Evolutionary conservation across 2,797 vertebrate species (phyloP).

Genomic region (Tapera naevia): DNA sequence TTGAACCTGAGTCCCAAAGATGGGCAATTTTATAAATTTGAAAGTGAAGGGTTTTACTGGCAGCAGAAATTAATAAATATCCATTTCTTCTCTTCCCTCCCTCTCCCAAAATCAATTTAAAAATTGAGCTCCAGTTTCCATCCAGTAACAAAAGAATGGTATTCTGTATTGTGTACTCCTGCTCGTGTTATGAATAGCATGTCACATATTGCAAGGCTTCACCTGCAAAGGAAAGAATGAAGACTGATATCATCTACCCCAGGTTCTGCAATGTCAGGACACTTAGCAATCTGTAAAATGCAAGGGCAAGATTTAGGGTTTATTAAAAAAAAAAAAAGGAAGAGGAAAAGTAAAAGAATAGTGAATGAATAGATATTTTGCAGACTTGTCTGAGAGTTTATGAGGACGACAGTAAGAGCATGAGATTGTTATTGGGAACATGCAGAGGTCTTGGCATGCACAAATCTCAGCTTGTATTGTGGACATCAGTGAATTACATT

Average conservation of each 20-base stretch:
- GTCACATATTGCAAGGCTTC: conserved; percentile 49
- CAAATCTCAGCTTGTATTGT: not conserved
- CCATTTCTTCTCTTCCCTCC: not conserved
- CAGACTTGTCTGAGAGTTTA: not conserved
- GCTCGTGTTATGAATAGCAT: conserved; percentile 33
- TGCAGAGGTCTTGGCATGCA: not conserved
- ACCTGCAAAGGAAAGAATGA: conserved; percentile 14
- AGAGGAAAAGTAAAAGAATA: not conserved
- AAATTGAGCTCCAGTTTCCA: not conserved
- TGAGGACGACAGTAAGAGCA: not conserved
- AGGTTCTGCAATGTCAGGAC: conserved; percentile 31
- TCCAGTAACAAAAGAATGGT: not conserved
- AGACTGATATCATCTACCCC: conserved; percentile 42
- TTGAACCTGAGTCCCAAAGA: not conserved
- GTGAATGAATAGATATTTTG: not conserved
- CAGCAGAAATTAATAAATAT: conserved; percentile 1
- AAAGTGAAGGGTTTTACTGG: not conserved
- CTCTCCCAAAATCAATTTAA: conserved; percentile 4
- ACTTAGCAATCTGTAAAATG: conserved; percentile 43
- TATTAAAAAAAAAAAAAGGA: not conserved
- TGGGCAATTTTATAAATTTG: not conserved
- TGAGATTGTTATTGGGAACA: not conserved
- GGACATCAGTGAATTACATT: not conserved
- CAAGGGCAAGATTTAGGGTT: conserved; percentile 39
- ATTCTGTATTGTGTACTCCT: not conserved